Evolutionary conservation across 2,113 vertebrate species (phyloP).

Genomic region (Potamarius usumacintae): DNA sequence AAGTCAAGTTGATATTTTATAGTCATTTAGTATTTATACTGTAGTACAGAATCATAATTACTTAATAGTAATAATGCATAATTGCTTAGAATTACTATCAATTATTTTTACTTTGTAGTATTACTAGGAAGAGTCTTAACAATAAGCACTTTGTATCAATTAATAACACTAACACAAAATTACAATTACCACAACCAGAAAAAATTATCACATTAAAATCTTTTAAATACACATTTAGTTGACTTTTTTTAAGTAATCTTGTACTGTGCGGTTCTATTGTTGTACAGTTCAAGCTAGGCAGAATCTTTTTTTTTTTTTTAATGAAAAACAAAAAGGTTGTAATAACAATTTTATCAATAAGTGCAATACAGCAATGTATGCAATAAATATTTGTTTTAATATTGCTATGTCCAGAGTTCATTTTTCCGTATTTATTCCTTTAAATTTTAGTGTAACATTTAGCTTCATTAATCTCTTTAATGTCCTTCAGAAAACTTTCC

Average conservation of each 20-base stretch:
- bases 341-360: neutral
- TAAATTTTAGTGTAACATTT: neutral
- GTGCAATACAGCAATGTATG: neutral
- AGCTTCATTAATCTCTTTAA: slow-evolving; percentile 10
- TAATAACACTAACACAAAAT: neutral
- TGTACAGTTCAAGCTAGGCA: neutral
- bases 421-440: neutral
- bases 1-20: neutral
- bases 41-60: neutral
- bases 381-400: neutral
- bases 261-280: neutral
- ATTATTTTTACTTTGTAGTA: neutral
- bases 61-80: neutral
- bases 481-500: slow-evolving; percentile 32
- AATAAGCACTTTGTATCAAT: neutral
- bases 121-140: neutral
- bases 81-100: neutral
- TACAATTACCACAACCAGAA: neutral
- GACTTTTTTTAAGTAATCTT: neutral
- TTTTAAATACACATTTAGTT: neutral
- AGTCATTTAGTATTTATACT: neutral
- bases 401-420: neutral
- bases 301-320: neutral
- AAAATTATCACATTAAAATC: neutral
- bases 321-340: neutral